Base-by-base conservation (phyloP, 2,888 invertebrate species). In the Drosophila pullipes region DNA sequence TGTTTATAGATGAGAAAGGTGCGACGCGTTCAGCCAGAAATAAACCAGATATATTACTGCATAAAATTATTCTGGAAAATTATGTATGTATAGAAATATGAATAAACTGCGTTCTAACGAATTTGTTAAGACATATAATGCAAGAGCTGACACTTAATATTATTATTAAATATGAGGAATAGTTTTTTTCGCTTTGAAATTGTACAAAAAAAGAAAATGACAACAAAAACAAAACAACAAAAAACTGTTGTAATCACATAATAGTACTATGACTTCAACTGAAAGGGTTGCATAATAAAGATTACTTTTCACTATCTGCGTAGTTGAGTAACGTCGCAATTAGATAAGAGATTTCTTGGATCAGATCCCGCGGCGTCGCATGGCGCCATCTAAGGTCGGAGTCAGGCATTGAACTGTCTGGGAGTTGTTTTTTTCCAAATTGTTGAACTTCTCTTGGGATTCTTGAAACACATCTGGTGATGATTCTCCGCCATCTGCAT, bases 351-450 rank as follows among this genome's bases (percentile, higher is more conserved):
- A 49, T 49, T 55, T 10, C 47, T 35, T 44, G 31, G 63, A 71
- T 44, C 30, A 44, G 41, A 55, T 58, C 41, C 55, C 52, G 62
- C 49, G 68, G 33, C 30, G 39, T 52, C 47, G 54, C 30, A 54
- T 81, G 89, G 84, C 84, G 84, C 90, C 88, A 85, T 70, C 69
- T 85, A 84, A 89, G 85, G 88, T 82, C 77, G 63, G 53, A 63
- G 30, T 68, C 77, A 85, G 88, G 47, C 88, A 73, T 69, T 85
- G 90, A 85, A 89, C 85, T 75, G 72, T 71, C 73, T 78, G 59
- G 33, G 57, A 68, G 78, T 77, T 81, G 78, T 83, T 77, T 82
- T 66, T 66, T 68, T 74, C 71, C 55, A 65, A 58, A 73, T 61
- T 79, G 82, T 81, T 84, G 89, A 84, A 84, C 84, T 71, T 67